Conservation (phyloP, 2,888 invertebrate genomes). For the Choreutis nemorana region DNA sequence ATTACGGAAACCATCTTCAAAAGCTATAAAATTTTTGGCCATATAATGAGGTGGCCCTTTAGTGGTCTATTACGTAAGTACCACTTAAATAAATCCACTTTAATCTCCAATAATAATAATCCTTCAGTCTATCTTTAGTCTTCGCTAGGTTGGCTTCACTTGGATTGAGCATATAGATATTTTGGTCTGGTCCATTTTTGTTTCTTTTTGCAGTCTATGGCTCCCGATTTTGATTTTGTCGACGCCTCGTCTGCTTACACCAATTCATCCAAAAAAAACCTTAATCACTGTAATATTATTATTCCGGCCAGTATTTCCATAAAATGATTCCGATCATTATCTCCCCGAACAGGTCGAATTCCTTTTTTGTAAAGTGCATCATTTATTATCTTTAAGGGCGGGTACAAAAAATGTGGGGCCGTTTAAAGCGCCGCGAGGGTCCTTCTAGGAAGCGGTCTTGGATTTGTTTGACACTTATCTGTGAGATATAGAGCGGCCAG, state of each 20-base stretch:
- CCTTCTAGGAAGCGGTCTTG: constrained; percentile 56
- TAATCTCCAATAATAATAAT: too few species aligned
- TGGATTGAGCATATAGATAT: too few species aligned
- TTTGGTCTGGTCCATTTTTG: too few species aligned
- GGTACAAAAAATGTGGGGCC: constrained; percentile 49
- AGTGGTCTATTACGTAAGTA: too few species aligned
- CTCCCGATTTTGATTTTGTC: too few species aligned
- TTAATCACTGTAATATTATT: constrained; percentile 59
- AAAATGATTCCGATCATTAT: constrained; percentile 63
- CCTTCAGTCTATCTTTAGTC: too few species aligned
- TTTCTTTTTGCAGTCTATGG: too few species aligned
- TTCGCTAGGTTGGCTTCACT: too few species aligned
- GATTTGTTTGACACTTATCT: constrained; percentile 61
- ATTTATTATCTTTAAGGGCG: constrained; percentile 59
- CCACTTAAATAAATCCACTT: too few species aligned
- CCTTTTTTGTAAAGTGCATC: constrained; percentile 56
- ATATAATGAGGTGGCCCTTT: too few species aligned
- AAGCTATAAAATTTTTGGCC: too few species aligned
- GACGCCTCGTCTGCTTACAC: constrained; percentile 61
- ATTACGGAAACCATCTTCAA: too few species aligned
- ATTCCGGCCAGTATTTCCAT: constrained; percentile 62
- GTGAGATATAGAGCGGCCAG: constrained; percentile 53
- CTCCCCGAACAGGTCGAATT: constrained; percentile 60
- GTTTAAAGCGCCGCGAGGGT: constrained; percentile 58
- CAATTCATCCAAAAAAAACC: constrained; percentile 59